Base-by-base conservation (phyloP, 2,888 invertebrate species). In the Synergus laeviventris region DNA sequence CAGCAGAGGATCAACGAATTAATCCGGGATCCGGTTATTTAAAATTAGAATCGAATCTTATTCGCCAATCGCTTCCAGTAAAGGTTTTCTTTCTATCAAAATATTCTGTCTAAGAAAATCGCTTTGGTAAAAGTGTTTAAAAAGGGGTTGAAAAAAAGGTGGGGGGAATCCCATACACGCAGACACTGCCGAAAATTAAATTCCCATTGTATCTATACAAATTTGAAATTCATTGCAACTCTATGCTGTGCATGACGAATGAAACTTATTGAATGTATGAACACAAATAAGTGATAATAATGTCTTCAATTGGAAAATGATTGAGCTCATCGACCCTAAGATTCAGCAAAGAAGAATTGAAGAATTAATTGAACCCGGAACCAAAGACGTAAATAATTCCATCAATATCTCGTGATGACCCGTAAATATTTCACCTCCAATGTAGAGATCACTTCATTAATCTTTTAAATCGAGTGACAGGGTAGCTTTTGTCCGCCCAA, bases 21-120 rank as follows among this genome's bases (percentile, higher is more conserved):
- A 79, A 79, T 81, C 76, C 77, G 80, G 77, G 80, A 80, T 81
- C 79, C 74, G 80, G 74, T 70, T 79, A 79, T 79, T 80, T 81
- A 80, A 81, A 80, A 79, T 80, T 78, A 76, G 79, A 79, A 77
- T 75, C 75, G 14, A 49, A 49, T 16, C 70, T 70, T 49, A 78
- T 76, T 78, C 78, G 79, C 76, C 78, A 81, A 76, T 78, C 81
- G 76, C 77, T 79, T 75, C 79, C 75, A 73, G 76, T 76, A 78
- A 81, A 78, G 74, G 64, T 74, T 77, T 77, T 76, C 76, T 74
- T 76, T 78, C 74, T n/a, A n/a, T n/a, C n/a, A n/a, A n/a, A n/a
- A n/a, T n/a, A n/a, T n/a, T n/a, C n/a, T n/a, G n/a, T n/a, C n/a
- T n/a, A n/a, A n/a, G n/a, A n/a, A n/a, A n/a, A n/a, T n/a, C n/a